Evolutionary conservation across 2,113 vertebrate genomes (phyloP).

Genomic region (Montifringilla adamsi): DNA sequence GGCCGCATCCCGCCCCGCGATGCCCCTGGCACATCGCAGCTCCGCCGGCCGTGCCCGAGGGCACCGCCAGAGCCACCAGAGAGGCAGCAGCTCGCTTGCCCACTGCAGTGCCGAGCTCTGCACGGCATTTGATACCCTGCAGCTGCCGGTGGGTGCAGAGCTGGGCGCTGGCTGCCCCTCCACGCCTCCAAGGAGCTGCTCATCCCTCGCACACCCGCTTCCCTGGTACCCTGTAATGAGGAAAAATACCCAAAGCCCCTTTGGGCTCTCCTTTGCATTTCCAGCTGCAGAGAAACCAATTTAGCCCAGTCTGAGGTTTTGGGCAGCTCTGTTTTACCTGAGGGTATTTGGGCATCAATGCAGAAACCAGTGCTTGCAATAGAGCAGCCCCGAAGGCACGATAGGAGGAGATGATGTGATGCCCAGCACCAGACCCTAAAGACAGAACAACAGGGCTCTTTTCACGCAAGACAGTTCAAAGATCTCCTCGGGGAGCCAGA

Average conservation of each 20-base stretch:
- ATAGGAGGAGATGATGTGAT: background rate
- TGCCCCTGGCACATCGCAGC: background rate
- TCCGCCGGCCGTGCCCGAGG: rapidly evolving
- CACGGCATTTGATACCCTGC: background rate
- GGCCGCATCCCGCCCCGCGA: rapidly evolving
- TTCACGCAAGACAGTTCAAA: background rate
- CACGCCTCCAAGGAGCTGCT: background rate
- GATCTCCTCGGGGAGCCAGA: background rate
- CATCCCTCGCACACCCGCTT: rapidly evolving
- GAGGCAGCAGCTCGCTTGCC: background rate
- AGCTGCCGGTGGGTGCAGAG: background rate
- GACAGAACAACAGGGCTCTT: constrained; percentile 1
- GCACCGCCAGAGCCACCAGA: background rate
- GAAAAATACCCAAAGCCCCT: rapidly evolving
- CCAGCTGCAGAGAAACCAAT: background rate
- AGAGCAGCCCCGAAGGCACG: background rate
- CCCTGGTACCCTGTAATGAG: background rate
- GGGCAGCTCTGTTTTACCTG: background rate
- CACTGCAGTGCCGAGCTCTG: background rate
- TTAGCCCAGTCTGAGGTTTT: background rate
- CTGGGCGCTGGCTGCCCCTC: background rate
- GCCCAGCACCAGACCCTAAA: background rate
- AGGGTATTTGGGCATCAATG: background rate
- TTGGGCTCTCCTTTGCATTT: background rate
- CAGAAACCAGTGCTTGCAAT: background rate